Evolutionary conservation across 23 tunicate genomes (phyloP), one percentile per base, ranked within the genome.

Genomic region (Trididemnum miniatum): DNA sequence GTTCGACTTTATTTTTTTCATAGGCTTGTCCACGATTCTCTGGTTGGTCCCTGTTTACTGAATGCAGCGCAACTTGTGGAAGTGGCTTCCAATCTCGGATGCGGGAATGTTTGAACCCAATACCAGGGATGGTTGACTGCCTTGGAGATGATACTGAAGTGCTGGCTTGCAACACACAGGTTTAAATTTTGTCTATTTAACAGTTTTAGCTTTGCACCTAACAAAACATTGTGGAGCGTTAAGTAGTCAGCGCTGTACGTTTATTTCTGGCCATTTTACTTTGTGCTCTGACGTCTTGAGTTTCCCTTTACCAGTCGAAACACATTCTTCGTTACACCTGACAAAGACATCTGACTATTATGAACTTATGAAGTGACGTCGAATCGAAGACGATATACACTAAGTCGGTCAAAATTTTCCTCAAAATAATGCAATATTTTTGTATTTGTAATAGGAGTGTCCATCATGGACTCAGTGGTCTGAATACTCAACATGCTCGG

Each of bases 401-500:
- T n/a, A n/a, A n/a, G n/a, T n/a, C n/a, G n/a, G n/a, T n/a, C n/a
- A n/a, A n/a, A n/a, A n/a, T n/a, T n/a, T n/a, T n/a, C n/a, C n/a
- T n/a, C n/a, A n/a, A n/a, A n/a, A n/a, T n/a, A n/a, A n/a, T n/a
- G n/a, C n/a, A n/a, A n/a, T n/a, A n/a, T n/a, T n/a, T n/a, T n/a
- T n/a, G n/a, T n/a, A n/a, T n/a, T n/a, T n/a, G 15, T 52, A 38
- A 26, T 60, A 91, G 97, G 36, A 69, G 30, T 91, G 97, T 71
- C 91, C 97, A 2, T 91, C 37, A 74, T 91, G 85, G 83, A 59
- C 67, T 27, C 76, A 80, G 24, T 91, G 97, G 97, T 82, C 51
- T 4, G 9, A 76, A 12, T 91, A 85, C 86, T 57, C 84, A 0
- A 51, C 76, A 52, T 91, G 97, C 74, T 33, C 84, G 24, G 85